Evolutionary conservation across 1,140 invertebrate species (phyloP), one percentile per base, ranked within the genome.

Genomic region (Apis dorsata): DNA sequence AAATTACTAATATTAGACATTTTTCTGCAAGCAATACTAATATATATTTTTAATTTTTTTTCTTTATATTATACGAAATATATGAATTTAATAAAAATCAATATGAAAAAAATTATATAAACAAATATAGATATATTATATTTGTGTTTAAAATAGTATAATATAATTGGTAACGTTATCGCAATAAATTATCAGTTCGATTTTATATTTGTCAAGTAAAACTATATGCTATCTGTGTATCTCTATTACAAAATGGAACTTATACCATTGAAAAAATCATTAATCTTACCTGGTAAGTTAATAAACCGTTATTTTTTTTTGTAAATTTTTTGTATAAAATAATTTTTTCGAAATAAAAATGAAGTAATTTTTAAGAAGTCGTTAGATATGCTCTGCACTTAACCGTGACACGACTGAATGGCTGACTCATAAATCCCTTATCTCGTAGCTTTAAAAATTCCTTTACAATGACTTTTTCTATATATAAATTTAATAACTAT

Each of bases 1-100:
- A 95, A 90, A 92, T 94, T 92, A 10, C 90, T 84, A 55, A 91
- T 76, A 68, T 93, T 93, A 17, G 93, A 91, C 93, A 93, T 94
- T 81, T 62, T 84, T 71, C 84, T 83, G 44, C 21, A 89, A 76
- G 60, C 5, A 66, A 62, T 8, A 78, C 24, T 34, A 34, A 60
- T 63, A 21, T 60, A 60, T 15, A n/a, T 73, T n/a, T 63, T 51
- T 49, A 17, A 51, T 68, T 53, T 66, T 75, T 77, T 63, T 12
- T 55, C 11, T 70, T n/a, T 17, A 17, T 60, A 60, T 59, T 53
- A 17, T 12, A 28, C 0, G n/a, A 28, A 63, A 28, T 21, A 49
- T 65, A 9, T 24, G 62, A 13, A 24, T 59, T 28, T 0, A 4
- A 24, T 21, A 59, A 57, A 11, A 24, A 53, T 51, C 1, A 71